A percentile compares a stretch with the other conserved stretches of the same genome.
Evolutionary conservation across 2,113 vertebrate genomes (phyloP).

Genomic region (Perca schrenkii): DNA sequence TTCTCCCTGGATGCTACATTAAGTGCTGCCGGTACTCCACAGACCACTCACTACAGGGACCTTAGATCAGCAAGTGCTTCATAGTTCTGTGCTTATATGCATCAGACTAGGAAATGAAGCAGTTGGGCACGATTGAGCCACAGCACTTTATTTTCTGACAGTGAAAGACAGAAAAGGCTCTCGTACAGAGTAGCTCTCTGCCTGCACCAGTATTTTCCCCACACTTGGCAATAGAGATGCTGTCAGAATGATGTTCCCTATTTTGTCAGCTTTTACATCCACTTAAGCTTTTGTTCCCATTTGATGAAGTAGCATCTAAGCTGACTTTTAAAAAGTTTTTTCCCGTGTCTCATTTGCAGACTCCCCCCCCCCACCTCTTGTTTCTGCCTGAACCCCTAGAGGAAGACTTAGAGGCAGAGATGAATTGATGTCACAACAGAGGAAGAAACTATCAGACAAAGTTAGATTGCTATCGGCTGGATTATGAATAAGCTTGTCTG

Average conservation of each 20-base stretch:
- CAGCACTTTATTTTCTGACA: background rate
- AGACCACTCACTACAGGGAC: constrained; percentile 48
- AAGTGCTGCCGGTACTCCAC: constrained; percentile 56
- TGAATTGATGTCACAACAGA: constrained; percentile 41
- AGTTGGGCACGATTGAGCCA: constrained; percentile 8
- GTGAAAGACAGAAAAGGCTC: background rate
- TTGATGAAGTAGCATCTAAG: constrained; percentile 14
- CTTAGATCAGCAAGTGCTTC: constrained; percentile 36
- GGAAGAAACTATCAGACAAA: constrained; percentile 27
- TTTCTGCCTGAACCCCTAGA: constrained; percentile 13
- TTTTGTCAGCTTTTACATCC: constrained; percentile 29
- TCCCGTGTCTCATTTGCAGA: constrained; percentile 2
- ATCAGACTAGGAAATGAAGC: constrained; percentile 39
- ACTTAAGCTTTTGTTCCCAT: background rate
- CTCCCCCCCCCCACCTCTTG: background rate
- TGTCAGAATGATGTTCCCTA: background rate
- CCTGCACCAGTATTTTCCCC: background rate
- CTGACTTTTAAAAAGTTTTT: constrained; percentile 22
- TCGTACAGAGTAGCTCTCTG: background rate
- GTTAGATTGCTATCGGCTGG: constrained; percentile 63
- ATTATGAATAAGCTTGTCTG: constrained; percentile 54
- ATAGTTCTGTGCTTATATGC: constrained; percentile 29
- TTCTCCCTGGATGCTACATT: constrained; percentile 62
- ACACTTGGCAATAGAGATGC: constrained; percentile 1
- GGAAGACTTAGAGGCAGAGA: constrained; percentile 11